Conservation (phyloP, 53 echinoderm and acorn worm genomes). For the Holothuria scabra region DNA sequence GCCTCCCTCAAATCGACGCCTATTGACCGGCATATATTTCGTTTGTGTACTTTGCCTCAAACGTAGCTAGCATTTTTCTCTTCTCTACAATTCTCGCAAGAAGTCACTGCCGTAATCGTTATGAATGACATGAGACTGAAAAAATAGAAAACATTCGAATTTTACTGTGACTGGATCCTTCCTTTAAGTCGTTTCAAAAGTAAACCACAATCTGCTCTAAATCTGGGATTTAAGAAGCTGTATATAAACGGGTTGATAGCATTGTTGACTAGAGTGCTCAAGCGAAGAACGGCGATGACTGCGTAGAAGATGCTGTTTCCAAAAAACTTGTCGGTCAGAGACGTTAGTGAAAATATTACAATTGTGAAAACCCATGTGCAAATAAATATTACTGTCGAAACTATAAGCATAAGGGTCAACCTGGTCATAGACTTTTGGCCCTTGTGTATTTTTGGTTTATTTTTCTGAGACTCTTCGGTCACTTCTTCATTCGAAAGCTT, state of each 20-base stretch:
- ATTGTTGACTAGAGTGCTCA: conserved; percentile 38
- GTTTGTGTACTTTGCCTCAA: no score
- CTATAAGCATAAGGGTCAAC: conserved; percentile 59
- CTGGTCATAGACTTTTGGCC: not conserved
- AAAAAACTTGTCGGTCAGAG: conserved; percentile 18
- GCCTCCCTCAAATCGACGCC: no score
- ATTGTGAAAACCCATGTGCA: conserved; percentile 77
- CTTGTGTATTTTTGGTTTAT: no score
- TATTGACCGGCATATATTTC: no score
- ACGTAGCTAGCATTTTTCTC: no score
- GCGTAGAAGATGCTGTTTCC: conserved; percentile 56
- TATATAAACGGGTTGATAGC: conserved; percentile 76
- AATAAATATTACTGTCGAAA: conserved; percentile 76
- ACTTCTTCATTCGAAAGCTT: no score
- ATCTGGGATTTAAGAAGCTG: conserved; percentile 74
- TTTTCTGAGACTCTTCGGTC: no score
- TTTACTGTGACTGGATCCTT: not conserved
- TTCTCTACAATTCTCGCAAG: no score
- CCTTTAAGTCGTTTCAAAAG: conserved; percentile 38
- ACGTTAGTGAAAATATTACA: conserved; percentile 21
- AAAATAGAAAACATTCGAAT: not conserved
- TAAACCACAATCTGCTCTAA: conserved; percentile 63
- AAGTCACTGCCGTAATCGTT: no score
- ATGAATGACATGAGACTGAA: no score
- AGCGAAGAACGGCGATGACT: conserved; percentile 56